Evolutionary conservation across 1,140 invertebrate species (phyloP).

Genomic region (Vanessa tameamea): DNA sequence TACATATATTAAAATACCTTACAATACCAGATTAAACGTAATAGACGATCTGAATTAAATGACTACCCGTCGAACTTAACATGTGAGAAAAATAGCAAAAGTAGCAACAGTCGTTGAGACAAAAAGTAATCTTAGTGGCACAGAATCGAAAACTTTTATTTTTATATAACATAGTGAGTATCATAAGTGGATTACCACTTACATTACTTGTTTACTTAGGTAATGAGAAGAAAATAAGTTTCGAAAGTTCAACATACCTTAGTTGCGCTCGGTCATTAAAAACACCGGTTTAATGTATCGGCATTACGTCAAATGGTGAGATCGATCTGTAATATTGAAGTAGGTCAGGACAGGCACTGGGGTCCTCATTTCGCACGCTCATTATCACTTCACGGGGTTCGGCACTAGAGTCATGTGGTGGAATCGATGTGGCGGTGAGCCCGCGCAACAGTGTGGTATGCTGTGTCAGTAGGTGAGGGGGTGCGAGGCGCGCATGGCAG

Average conservation of each 20-base stretch:
- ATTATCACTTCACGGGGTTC: constrained; percentile 48
- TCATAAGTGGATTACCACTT: neutral
- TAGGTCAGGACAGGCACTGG: constrained; percentile 55
- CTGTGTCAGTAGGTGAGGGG: constrained; percentile 33
- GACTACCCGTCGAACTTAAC: no score
- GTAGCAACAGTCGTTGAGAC: no score
- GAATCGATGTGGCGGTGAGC: constrained; percentile 44
- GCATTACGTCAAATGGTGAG: constrained; percentile 43
- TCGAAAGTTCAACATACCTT: constrained; percentile 43
- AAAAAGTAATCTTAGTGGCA: neutral
- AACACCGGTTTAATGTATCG: constrained; percentile 37
- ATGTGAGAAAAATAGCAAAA: no score
- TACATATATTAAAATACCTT: no score
- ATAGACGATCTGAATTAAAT: no score
- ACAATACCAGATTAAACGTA: no score
- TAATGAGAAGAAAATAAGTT: constrained; percentile 22
- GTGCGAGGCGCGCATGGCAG: constrained; percentile 28
- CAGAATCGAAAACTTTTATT: neutral
- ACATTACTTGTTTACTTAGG: constrained; percentile 17
- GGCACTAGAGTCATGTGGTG: constrained; percentile 39
- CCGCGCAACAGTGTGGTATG: constrained; percentile 52
- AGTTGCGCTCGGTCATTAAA: constrained; percentile 38
- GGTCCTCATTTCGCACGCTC: constrained; percentile 48
- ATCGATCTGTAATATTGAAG: constrained; percentile 56
- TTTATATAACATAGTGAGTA: neutral